Base-by-base conservation (phyloP, 1,140 invertebrate species). In the Drosophila albomicans region DNA sequence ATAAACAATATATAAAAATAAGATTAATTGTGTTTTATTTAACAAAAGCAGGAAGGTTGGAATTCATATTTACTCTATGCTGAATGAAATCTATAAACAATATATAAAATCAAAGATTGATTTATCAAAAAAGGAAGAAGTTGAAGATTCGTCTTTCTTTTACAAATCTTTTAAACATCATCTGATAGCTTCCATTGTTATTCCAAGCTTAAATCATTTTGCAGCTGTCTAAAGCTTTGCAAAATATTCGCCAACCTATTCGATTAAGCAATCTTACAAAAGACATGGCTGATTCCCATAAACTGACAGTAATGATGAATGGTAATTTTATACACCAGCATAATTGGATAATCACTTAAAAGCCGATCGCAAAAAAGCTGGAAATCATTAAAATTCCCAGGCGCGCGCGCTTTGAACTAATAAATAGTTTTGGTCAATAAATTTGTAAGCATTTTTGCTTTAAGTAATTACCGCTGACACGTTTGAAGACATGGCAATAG, bases 1-100 rank as follows among this genome's bases (percentile, higher is more conserved):
- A 87, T 78, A 78, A 78, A 87, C 41, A 66, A 71, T 78, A 49
- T 2, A 49, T 4, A 13, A 30, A 38, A n/a, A 56, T 20, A 16
- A 20, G 38, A 38, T 1, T 3, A 54, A 0, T 1, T 16, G n/a
- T 16, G 13, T 56, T 35, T 56, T 11, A 52, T 38, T 38, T 16
- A 11, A 2, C 7, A 38, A 38, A 32, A 25, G 3, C 20, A 3
- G 20, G 8, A 45, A 15, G 8, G 8, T 45, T 11, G 15, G 5
- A 45, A 45, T 38, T 38, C 6, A 38, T 1, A 7, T 38, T 38
- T 38, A 25, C 0, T 25, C 1, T 32, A 32, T 32, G 20, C 6
- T 8, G 2, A 32, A 8, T 8, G 32, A 7, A 38, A 38, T 38
- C 6, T 3, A 38, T 10, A 8, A 38, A 2, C 6, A 38, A 38